phyloP scores from a whole-genome alignment of 1,140 invertebrate species.

The Chymomyza costata region DNA sequence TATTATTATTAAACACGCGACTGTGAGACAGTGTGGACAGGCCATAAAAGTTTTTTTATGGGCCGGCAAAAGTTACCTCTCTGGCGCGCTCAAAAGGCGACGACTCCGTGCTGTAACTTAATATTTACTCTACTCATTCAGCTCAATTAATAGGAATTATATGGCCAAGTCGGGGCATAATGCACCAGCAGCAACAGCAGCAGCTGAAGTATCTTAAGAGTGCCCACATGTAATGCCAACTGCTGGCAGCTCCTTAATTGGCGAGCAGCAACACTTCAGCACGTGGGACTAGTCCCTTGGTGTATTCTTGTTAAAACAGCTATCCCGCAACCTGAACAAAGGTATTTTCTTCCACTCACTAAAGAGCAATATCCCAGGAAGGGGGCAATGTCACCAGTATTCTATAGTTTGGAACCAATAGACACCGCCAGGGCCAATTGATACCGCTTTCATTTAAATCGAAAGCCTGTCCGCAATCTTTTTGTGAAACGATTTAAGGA shows the following conservation, averaged over 20 bases:
- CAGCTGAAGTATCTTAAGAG: slow-evolving; percentile 16
- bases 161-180: slow-evolving; percentile 52
- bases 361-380: no score
- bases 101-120: slow-evolving; percentile 51
- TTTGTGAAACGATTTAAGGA: no score
- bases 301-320: no score
- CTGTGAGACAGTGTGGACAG: slow-evolving; percentile 15
- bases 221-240: slow-evolving; percentile 65
- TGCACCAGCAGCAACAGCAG: slow-evolving; percentile 43
- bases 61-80: slow-evolving; percentile 31
- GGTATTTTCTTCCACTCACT: no score
- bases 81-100: slow-evolving; percentile 1
- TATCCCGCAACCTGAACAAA: no score
- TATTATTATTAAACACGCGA: slow-evolving; percentile 67
- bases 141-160: slow-evolving; percentile 64
- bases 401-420: no score
- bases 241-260: slow-evolving; percentile 54
- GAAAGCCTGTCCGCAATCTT: no score
- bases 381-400: no score
- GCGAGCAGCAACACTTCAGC: no score
- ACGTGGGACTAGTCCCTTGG: no score
- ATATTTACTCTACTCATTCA: slow-evolving; percentile 54
- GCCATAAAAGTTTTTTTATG: background rate
- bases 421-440: no score
- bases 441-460: no score